Percentiles rank a stretch among this genome's conserved stretches.
Conservation (phyloP, 2,113 vertebrate species). For the Oenanthe oenanthe region DNA sequence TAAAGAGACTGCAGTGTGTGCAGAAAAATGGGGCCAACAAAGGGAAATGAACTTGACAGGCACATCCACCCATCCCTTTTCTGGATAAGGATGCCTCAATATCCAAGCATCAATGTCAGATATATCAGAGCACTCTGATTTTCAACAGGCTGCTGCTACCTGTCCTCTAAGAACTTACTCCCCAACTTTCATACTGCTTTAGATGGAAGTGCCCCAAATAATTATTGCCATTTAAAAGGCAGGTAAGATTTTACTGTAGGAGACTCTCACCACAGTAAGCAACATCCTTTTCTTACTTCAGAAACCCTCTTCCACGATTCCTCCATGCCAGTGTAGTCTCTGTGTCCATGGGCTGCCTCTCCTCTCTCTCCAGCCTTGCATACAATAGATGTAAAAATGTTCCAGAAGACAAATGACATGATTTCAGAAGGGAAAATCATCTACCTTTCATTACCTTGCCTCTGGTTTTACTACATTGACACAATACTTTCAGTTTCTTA, state of each 20-base stretch:
- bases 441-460: not conserved
- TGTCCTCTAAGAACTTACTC: not conserved
- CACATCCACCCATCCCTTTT: accelerated
- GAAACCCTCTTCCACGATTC: not conserved
- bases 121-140: not conserved
- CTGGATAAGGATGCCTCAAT: not conserved
- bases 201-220: not conserved
- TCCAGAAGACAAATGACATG: not conserved
- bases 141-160: not conserved
- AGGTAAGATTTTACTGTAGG: not conserved
- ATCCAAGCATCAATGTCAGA: not conserved
- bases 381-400: not conserved
- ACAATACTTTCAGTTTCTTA: not conserved
- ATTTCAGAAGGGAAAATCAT: constrained; percentile 8
- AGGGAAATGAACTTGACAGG: not conserved
- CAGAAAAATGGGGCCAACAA: not conserved
- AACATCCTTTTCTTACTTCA: not conserved
- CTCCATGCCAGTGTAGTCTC: not conserved
- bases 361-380: not conserved
- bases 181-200: not conserved
- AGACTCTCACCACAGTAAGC: not conserved
- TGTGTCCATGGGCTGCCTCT: accelerated
- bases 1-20: not conserved
- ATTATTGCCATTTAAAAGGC: not conserved
- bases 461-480: not conserved